A percentile compares a stretch with the other conserved stretches of the same genome.
Evolutionary conservation across 2,797 vertebrate species (phyloP).

Genomic region (Sparidentex hasta): DNA sequence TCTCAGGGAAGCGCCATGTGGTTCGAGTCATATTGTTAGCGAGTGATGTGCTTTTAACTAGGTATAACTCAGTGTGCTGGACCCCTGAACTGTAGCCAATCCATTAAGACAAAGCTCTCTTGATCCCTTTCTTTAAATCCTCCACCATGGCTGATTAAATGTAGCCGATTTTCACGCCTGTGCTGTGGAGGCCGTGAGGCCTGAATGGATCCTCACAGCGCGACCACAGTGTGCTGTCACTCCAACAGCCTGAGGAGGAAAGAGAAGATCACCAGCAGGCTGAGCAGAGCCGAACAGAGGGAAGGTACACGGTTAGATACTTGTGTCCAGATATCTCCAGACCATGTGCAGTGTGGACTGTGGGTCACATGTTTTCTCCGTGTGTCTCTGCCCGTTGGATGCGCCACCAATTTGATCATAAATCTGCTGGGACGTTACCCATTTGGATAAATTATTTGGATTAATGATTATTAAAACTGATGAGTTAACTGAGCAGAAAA

Average conservation of each 20-base stretch:
- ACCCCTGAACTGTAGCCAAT: conserved; percentile 83
- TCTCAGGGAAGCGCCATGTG: conserved; percentile 71
- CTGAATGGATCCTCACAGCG: conserved; percentile 79
- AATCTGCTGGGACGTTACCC: too few species aligned
- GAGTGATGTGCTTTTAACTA: conserved; percentile 74
- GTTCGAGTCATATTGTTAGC: conserved; percentile 79
- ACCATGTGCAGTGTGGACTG: background rate
- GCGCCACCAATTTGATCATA: too few species aligned
- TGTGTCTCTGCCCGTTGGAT: too few species aligned
- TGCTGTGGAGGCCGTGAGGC: conserved; percentile 61
- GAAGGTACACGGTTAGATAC: background rate
- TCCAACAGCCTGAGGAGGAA: conserved; percentile 59
- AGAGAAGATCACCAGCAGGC: conserved; percentile 58
- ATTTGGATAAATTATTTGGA: too few species aligned
- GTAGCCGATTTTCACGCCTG: conserved; percentile 83
- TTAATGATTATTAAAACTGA: too few species aligned
- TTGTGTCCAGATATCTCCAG: background rate
- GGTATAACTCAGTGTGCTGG: conserved; percentile 70
- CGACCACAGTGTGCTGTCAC: conserved; percentile 67
- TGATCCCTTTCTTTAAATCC: conserved; percentile 81
- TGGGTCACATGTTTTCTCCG: too few species aligned
- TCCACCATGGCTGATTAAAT: conserved; percentile 85
- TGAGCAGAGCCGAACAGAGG: background rate
- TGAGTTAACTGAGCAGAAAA: too few species aligned
- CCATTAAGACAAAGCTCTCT: conserved; percentile 84